These are phyloP conservation scores for Drosophila yooni DNA, from an alignment of 2,888 invertebrate genomes.

Conservation along the genomic window DNA sequence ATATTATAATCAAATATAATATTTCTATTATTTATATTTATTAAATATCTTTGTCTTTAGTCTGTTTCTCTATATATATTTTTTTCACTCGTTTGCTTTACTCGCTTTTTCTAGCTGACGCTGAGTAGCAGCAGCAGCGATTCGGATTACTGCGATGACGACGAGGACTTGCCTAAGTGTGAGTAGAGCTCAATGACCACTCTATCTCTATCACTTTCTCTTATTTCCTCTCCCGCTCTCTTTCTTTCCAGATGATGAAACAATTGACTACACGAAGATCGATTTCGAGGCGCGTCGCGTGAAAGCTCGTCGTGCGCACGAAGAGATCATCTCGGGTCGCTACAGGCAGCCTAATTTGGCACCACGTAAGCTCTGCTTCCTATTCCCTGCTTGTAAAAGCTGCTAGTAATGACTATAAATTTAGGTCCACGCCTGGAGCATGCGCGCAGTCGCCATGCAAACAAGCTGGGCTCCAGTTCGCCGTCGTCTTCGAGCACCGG, in stretches of 20 bases:
- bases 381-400: background rate
- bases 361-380: conserved; percentile 70
- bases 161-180: conserved; percentile 83
- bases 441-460: conserved; percentile 51
- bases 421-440: conserved; percentile 69
- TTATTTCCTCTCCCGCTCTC: background rate
- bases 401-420: background rate
- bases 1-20: background rate
- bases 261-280: conserved; percentile 85
- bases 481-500: conserved; percentile 74
- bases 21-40: background rate
- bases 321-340: conserved; percentile 85
- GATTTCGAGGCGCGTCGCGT: conserved; percentile 85
- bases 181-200: conserved; percentile 35
- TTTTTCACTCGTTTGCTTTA: background rate
- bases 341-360: conserved; percentile 85
- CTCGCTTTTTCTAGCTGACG: conserved; percentile 77
- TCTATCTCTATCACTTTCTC: background rate
- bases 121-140: conserved; percentile 84
- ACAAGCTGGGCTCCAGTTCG: conserved; percentile 72
- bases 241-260: conserved; percentile 80
- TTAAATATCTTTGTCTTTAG: background rate
- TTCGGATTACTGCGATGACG: conserved; percentile 84
- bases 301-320: conserved; percentile 85
- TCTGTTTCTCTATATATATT: background rate